Conservation (phyloP, 1,140 invertebrate genomes). For the Chrysomallon squamiferum region DNA sequence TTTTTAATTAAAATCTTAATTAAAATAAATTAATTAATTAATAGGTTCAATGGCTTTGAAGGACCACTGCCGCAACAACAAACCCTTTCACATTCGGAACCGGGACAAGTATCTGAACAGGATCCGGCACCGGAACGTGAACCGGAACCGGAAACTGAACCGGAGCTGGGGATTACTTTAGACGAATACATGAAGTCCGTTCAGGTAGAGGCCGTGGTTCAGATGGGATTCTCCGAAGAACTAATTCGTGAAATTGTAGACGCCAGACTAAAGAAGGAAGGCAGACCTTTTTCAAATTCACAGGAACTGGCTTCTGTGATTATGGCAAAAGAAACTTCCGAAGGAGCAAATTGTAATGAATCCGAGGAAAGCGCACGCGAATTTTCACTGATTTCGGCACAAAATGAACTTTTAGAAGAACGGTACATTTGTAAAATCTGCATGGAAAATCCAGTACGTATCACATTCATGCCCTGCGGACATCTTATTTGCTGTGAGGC, state of each 20-base stretch:
- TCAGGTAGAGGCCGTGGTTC: background rate
- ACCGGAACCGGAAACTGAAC: too few relatives aligned
- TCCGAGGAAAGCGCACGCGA: background rate
- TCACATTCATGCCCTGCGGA: conserved; percentile 2
- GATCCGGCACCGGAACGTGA: too few relatives aligned
- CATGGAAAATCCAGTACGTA: background rate
- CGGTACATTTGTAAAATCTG: background rate
- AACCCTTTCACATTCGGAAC: too few relatives aligned
- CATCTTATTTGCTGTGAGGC: background rate
- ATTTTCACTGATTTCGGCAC: background rate
- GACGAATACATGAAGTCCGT: background rate
- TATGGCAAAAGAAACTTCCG: background rate
- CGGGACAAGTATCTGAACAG: too few relatives aligned
- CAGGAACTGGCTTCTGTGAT: background rate
- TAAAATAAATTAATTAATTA: too few relatives aligned
- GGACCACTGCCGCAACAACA: too few relatives aligned
- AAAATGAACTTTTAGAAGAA: background rate
- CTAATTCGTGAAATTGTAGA: background rate
- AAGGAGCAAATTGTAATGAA: background rate
- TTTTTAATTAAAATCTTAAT: too few relatives aligned
- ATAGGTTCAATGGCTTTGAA: too few relatives aligned
- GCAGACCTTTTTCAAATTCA: background rate
- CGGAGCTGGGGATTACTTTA: too few relatives aligned
- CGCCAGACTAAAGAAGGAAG: background rate
- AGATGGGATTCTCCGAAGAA: conserved; percentile 2